phyloP scores from a whole-genome alignment of 2,888 invertebrate species.

The Charanyca ferruginea region DNA sequence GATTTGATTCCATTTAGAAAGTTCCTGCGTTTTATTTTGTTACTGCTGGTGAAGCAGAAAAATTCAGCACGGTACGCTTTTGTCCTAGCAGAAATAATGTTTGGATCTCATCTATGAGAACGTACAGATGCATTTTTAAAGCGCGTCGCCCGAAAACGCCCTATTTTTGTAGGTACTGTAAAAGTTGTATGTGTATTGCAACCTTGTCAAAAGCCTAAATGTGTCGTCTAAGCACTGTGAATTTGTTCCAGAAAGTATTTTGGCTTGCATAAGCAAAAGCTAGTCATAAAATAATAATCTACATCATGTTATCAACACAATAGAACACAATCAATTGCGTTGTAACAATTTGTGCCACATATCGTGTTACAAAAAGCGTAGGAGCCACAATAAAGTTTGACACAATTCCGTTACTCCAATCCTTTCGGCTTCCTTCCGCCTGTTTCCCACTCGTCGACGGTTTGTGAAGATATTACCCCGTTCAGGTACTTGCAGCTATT shows the following conservation, averaged over 20 bases:
- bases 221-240: no score
- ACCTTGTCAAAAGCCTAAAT: no score
- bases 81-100: not conserved
- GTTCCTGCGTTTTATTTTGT: not conserved
- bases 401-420: constrained; percentile 42
- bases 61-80: not conserved
- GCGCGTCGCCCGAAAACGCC: not conserved
- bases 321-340: not conserved
- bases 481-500: constrained; percentile 38
- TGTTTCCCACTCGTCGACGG: constrained; percentile 14
- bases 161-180: no score
- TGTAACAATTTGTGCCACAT: constrained; percentile 14
- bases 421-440: constrained; percentile 49
- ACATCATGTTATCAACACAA: not conserved
- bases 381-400: constrained; percentile 38
- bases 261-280: no score
- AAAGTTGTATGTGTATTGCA: no score
- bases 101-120: not conserved
- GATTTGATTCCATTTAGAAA: constrained; percentile 32
- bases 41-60: not conserved
- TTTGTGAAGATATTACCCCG: constrained; percentile 46
- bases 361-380: constrained; percentile 12
- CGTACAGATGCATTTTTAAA: not conserved
- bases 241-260: no score
- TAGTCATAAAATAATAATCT: no score